Evolutionary conservation across 1,140 invertebrate genomes (phyloP).

Genomic region (Drosophila busckii): DNA sequence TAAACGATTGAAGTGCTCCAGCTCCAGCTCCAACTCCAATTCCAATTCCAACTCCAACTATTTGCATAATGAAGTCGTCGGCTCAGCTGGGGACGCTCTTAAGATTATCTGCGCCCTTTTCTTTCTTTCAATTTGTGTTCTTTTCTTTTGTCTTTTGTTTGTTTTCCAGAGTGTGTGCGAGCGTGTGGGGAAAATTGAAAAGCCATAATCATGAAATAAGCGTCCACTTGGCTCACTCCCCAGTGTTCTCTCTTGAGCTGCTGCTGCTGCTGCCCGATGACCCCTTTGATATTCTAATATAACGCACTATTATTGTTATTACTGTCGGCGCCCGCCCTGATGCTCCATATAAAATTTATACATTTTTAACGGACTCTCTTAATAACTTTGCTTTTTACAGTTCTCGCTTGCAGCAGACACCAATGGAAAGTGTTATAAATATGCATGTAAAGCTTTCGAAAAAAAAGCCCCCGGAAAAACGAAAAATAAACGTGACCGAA

Average conservation of each 20-base stretch:
- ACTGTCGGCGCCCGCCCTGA: conserved; percentile 17
- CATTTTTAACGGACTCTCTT: conserved; percentile 46
- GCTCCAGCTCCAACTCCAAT: background rate
- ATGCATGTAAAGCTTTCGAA: conserved; percentile 33
- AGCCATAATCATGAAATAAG: conserved; percentile 4
- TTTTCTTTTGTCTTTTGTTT: conserved; percentile 9
- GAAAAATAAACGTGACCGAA: conserved; percentile 53
- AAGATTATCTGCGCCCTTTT: conserved; percentile 1
- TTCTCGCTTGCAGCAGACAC: conserved; percentile 8
- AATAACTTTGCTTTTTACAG: conserved; percentile 31
- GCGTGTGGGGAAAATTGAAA: background rate
- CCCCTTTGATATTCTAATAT: conserved; percentile 12
- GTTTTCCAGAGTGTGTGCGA: too few species aligned
- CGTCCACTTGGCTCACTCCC: conserved; percentile 6
- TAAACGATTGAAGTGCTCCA: conserved; percentile 49
- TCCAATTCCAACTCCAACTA: too few species aligned
- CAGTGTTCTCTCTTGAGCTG: background rate
- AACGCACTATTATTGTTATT: conserved; percentile 51
- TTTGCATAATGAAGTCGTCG: conserved; percentile 66
- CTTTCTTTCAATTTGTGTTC: background rate
- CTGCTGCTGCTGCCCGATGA: background rate
- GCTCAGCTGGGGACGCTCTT: conserved; percentile 36
- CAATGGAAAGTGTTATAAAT: conserved; percentile 67
- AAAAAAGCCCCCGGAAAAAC: background rate
- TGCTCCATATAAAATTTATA: conserved; percentile 33